A percentile compares a stretch with the other conserved stretches of the same genome.
phyloP scores from a whole-genome alignment of 2,113 vertebrate genomes.

The Syngnathus floridae region DNA sequence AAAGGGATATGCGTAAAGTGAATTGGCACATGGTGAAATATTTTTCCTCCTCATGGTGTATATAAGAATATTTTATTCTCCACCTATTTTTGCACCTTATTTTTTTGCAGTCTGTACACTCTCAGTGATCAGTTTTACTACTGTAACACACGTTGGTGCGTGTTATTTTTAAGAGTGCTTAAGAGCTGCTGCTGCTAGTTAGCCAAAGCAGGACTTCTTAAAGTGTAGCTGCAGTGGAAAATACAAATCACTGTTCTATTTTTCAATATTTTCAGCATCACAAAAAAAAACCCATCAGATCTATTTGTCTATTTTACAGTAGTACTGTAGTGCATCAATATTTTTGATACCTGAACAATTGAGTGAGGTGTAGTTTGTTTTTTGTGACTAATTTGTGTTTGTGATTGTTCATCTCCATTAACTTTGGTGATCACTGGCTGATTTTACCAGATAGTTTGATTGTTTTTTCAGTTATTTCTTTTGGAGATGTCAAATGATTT shows the following conservation, averaged over 20 bases:
- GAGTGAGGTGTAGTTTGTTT: slow-evolving; percentile 29
- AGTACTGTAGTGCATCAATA: slow-evolving; percentile 51
- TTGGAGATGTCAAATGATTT: slow-evolving; percentile 15
- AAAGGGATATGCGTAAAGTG: slow-evolving; percentile 53
- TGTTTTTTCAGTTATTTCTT: neutral
- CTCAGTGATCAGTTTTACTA: slow-evolving; percentile 50
- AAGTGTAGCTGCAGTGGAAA: slow-evolving; percentile 41
- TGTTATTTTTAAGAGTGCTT: slow-evolving; percentile 35
- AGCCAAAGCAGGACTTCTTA: slow-evolving; percentile 62
- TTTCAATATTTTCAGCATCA: slow-evolving; percentile 33
- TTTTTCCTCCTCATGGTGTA: slow-evolving; percentile 49
- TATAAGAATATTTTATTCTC: slow-evolving; percentile 65
- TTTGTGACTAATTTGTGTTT: slow-evolving; percentile 38
- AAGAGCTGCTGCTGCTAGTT: slow-evolving; percentile 44
- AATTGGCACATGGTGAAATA: slow-evolving; percentile 59
- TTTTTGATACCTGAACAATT: slow-evolving; percentile 46
- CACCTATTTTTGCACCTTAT: slow-evolving; percentile 62
- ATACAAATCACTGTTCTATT: slow-evolving; percentile 45
- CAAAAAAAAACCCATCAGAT: slow-evolving; percentile 29
- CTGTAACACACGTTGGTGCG: slow-evolving; percentile 33
- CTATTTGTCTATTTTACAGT: slow-evolving; percentile 35
- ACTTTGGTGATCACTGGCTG: slow-evolving; percentile 35
- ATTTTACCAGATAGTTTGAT: slow-evolving; percentile 24
- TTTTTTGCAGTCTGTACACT: slow-evolving; percentile 64
- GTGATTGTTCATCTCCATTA: slow-evolving; percentile 26